Conservation (phyloP, 2,797 vertebrate species). For the Anguilla pacifica region DNA sequence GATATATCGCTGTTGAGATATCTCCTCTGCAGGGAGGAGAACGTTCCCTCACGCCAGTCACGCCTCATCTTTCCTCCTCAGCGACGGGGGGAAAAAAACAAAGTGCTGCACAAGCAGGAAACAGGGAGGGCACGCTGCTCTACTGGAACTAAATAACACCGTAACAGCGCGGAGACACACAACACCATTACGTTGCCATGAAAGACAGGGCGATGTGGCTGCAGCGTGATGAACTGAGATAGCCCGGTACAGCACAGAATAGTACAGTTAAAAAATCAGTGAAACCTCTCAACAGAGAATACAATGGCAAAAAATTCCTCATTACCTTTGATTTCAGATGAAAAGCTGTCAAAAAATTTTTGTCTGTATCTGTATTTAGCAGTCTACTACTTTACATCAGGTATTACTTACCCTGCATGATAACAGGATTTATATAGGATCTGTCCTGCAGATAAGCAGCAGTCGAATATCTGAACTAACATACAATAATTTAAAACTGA, state of each 20-base stretch:
- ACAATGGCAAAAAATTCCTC: background rate
- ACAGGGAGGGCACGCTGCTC: background rate
- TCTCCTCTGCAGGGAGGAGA: background rate
- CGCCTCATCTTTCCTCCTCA: background rate
- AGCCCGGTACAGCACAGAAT: background rate
- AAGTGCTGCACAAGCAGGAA: background rate
- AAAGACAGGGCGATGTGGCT: background rate
- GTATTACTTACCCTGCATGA: background rate
- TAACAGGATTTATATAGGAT: no score
- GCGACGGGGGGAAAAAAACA: background rate
- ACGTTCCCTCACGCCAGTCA: background rate
- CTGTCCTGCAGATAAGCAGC: background rate
- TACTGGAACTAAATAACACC: background rate
- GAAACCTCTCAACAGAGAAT: no score
- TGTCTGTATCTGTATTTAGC: background rate
- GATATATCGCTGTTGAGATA: background rate
- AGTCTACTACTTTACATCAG: background rate
- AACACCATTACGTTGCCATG: background rate
- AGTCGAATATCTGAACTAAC: background rate
- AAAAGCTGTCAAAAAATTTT: background rate
- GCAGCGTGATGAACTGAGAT: background rate
- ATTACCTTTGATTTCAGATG: background rate
- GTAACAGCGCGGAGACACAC: background rate
- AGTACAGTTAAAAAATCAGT: background rate
- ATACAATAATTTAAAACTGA: background rate